Evolutionary conservation across 35 echinoderm and acorn worm genomes (phyloP).

Genomic region (Diadema setosum): DNA sequence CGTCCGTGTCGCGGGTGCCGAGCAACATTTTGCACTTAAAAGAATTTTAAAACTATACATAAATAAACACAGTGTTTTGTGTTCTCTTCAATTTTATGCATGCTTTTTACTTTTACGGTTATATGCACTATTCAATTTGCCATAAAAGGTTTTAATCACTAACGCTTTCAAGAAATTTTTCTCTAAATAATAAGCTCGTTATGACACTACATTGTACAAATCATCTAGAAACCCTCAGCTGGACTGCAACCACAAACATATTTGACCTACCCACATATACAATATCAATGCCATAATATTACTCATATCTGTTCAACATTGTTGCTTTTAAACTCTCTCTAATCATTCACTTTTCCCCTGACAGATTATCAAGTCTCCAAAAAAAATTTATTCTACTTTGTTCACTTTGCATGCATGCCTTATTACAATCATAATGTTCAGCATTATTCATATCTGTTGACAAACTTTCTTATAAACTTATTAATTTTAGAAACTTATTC

Average conservation of each 20-base stretch:
- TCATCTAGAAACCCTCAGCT: too few species aligned
- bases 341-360: not conserved
- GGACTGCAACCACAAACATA: too few species aligned
- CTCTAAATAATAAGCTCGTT: too few species aligned
- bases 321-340: not conserved
- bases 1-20: not conserved
- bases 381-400: not conserved
- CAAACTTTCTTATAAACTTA: too few species aligned
- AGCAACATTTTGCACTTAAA: conserved; percentile 10
- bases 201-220: too few species aligned
- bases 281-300: too few species aligned
- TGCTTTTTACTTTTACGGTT: not conserved
- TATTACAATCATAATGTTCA: too few species aligned
- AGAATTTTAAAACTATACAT: not conserved
- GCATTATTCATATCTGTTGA: too few species aligned
- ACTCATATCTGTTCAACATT: too few species aligned
- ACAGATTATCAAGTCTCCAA: not conserved
- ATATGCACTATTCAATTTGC: not conserved
- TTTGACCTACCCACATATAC: too few species aligned
- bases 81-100: not conserved
- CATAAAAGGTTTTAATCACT: not conserved
- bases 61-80: conserved; percentile 3
- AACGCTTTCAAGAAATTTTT: too few species aligned
- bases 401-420: not conserved
- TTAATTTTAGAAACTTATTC: too few species aligned